Evolutionary conservation across 2,797 vertebrate species (phyloP).

Genomic region (Avahi laniger): DNA sequence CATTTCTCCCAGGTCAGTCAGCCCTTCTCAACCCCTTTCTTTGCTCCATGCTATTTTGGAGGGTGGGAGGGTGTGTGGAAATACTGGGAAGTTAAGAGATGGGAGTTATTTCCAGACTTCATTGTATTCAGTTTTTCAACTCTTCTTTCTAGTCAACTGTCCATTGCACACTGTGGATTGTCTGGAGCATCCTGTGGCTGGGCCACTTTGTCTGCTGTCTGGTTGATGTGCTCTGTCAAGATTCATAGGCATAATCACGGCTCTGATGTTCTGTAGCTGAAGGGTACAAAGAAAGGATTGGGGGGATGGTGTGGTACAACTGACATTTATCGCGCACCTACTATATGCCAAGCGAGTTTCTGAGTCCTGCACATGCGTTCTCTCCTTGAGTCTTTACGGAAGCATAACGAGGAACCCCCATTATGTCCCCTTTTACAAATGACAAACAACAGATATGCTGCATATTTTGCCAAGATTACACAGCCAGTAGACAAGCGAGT

Average conservation of each 20-base stretch:
- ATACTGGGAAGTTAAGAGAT: background rate
- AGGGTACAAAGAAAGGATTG: background rate
- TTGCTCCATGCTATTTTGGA: background rate
- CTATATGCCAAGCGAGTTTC: background rate
- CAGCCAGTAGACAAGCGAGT: background rate
- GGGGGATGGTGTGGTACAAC: background rate
- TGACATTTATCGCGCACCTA: background rate
- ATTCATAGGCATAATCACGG: background rate
- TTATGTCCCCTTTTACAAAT: background rate
- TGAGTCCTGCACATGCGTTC: background rate
- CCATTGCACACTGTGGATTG: background rate
- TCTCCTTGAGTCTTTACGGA: background rate
- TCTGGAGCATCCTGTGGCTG: background rate
- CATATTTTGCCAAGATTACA: background rate
- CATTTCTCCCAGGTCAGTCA: constrained; percentile 96
- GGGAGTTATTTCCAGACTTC: background rate
- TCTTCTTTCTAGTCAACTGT: background rate
- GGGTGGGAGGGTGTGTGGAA: background rate
- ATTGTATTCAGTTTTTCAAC: background rate
- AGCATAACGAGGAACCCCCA: background rate
- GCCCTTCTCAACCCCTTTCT: constrained; percentile 24
- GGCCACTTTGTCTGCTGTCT: background rate
- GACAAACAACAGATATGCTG: background rate
- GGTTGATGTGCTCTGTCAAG: background rate
- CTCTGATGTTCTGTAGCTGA: background rate